Percentiles rank a stretch among this genome's conserved stretches.
These are phyloP conservation scores for Lapara coniferarum DNA, from an alignment of 2,888 invertebrate species.

Conservation along the genomic window DNA sequence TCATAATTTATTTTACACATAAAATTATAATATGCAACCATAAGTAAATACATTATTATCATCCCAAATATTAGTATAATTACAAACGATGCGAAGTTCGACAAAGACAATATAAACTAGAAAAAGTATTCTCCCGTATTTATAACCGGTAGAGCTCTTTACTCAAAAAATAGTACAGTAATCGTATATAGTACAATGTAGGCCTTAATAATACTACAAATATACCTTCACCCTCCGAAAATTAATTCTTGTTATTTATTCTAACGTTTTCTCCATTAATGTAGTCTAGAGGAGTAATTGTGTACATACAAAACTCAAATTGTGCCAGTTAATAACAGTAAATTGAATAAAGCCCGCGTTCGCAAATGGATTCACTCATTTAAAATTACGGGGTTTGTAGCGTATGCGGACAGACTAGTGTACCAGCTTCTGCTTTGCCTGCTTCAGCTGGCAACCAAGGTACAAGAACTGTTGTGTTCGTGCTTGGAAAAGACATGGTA, in stretches of 20 bases:
- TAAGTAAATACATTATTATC: too few relatives aligned
- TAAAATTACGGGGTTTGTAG: neutral
- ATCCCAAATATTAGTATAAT: too few relatives aligned
- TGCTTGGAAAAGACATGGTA: too few relatives aligned
- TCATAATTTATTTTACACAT: too few relatives aligned
- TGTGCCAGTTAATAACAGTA: slow-evolving; percentile 21
- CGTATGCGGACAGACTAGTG: too few relatives aligned
- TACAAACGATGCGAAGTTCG: too few relatives aligned
- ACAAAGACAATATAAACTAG: too few relatives aligned
- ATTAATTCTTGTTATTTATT: slow-evolving; percentile 7
- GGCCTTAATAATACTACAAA: neutral
- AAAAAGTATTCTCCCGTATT: neutral
- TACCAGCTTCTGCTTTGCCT: too few relatives aligned
- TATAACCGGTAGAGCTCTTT: neutral
- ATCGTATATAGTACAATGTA: neutral
- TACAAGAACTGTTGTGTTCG: too few relatives aligned
- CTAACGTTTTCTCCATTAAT: slow-evolving; percentile 6
- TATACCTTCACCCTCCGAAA: neutral
- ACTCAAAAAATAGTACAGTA: neutral
- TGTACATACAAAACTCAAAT: slow-evolving; percentile 20
- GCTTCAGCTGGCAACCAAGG: too few relatives aligned
- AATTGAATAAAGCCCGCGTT: slow-evolving; percentile 19
- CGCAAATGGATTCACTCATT: slow-evolving; percentile 4
- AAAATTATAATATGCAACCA: too few relatives aligned
- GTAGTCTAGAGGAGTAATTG: slow-evolving; percentile 16